phyloP scores from a whole-genome alignment of 2,113 vertebrate species.

The Rhinopomastus cyanomelas region DNA sequence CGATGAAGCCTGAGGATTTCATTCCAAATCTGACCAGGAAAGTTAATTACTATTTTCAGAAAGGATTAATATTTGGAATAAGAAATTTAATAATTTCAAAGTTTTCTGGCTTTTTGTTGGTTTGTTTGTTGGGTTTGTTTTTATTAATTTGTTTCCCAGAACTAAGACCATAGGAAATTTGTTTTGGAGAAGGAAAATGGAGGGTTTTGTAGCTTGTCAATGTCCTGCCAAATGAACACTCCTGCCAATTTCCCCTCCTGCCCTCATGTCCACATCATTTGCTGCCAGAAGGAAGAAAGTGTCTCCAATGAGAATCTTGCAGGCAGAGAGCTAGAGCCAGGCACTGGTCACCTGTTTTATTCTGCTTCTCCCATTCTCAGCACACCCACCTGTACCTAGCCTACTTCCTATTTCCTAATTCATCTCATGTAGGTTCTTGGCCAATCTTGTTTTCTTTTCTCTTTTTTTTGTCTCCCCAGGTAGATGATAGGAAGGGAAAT shows the following conservation, averaged over 20 bases:
- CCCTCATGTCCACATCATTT: slow-evolving; percentile 20
- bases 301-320: not conserved
- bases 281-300: slow-evolving; percentile 5
- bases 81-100: not conserved
- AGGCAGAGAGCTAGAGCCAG: slow-evolving; percentile 39
- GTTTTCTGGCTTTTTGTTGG: not conserved
- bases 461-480: not conserved
- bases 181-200: not conserved
- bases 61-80: not conserved
- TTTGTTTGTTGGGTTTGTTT: not conserved
- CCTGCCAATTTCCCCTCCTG: not conserved
- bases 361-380: not conserved
- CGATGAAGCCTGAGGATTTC: not conserved
- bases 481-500: not conserved
- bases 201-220: not conserved
- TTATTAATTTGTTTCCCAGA: not conserved
- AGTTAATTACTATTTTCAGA: not conserved
- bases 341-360: slow-evolving; percentile 3
- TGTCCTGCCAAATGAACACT: not conserved
- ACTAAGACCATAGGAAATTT: not conserved
- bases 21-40: not conserved
- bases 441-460: rapidly evolving
- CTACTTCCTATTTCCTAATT: not conserved
- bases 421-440: not conserved
- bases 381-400: not conserved